Conservation (phyloP, 2,113 vertebrate species). For the Cebus imitator region DNA sequence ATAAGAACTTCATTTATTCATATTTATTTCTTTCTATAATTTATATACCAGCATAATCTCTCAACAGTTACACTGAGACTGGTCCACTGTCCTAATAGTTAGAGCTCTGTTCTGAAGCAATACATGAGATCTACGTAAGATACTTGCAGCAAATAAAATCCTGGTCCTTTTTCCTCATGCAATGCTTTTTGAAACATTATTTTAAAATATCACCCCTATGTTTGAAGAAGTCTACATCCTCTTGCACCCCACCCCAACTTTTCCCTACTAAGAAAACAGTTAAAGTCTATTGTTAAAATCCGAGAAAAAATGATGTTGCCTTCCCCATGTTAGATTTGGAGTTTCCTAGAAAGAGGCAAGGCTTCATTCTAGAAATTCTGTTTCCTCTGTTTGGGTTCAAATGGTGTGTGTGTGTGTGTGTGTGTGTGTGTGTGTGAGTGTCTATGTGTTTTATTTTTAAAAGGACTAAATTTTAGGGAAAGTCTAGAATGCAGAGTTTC, state of each 20-base stretch:
- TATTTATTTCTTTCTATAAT: not conserved
- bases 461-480: not conserved
- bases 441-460: not conserved
- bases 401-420: not conserved
- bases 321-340: not conserved
- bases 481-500: not conserved
- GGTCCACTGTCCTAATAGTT: not conserved
- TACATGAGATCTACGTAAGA: not conserved
- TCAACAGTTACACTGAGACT: not conserved
- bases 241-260: not conserved
- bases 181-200: not conserved
- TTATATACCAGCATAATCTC: not conserved
- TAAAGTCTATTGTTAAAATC: not conserved
- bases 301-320: not conserved
- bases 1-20: not conserved
- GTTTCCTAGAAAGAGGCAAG: not conserved
- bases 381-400: not conserved
- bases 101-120: not conserved
- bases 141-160: not conserved
- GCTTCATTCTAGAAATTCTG: not conserved
- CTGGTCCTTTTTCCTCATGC: not conserved
- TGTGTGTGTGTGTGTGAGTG: not conserved
- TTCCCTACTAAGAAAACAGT: not conserved
- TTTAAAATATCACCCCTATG: not conserved
- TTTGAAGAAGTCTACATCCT: not conserved